A percentile compares a stretch with the other conserved stretches of the same genome.
phyloP scores from a whole-genome alignment of 2,797 vertebrate genomes.

The Dromococcyx pavoninus region DNA sequence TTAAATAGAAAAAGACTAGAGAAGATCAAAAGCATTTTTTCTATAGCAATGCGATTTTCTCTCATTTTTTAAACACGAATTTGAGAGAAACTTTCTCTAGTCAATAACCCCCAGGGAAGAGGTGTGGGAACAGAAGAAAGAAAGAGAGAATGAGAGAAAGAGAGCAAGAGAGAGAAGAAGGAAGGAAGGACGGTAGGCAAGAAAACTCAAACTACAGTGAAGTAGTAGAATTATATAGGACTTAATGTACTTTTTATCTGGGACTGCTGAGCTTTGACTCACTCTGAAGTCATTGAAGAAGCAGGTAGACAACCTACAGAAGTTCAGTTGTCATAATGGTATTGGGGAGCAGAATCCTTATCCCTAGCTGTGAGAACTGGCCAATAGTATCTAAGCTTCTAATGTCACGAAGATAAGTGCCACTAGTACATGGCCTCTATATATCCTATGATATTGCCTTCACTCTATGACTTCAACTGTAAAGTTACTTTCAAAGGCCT shows the following conservation, averaged over 20 bases:
- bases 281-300: neutral
- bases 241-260: neutral
- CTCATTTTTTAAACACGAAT: neutral
- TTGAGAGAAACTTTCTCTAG: neutral
- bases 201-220: neutral
- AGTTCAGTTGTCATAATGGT: neutral
- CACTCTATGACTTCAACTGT: neutral
- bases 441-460: neutral
- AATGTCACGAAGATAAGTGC: neutral
- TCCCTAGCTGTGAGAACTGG: neutral
- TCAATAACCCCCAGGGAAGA: neutral
- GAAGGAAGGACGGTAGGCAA: too few species aligned
- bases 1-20: neutral
- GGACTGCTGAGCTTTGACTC: neutral
- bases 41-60: neutral
- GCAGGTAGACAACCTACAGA: neutral
- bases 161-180: too few species aligned
- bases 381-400: neutral
- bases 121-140: too few species aligned
- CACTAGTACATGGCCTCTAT: neutral
- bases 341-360: neutral
- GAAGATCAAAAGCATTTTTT: neutral
- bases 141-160: too few species aligned
- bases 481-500: neutral
- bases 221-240: neutral